A percentile compares a stretch with the other conserved stretches of the same genome.
Conservation (phyloP, 2,113 vertebrate genomes). For the Melanerpes formicivorus region DNA sequence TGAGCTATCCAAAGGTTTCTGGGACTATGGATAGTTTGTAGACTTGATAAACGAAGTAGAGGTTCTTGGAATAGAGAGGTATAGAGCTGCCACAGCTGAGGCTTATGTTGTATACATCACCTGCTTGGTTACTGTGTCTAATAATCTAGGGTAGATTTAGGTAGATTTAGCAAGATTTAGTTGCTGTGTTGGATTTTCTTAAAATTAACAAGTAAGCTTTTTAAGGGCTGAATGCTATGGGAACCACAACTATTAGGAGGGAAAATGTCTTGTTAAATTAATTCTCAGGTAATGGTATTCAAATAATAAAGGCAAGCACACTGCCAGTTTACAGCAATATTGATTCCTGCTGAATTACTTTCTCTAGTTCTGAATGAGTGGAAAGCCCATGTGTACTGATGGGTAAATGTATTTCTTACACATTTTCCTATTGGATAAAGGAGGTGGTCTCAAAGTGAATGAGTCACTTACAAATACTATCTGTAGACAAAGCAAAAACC, state of each 20-base stretch:
- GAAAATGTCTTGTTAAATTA: not conserved
- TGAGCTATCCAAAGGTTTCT: not conserved
- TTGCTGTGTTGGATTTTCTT: not conserved
- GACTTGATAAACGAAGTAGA: not conserved
- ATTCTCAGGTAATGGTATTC: not conserved
- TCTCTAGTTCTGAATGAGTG: not conserved
- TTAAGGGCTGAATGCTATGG: not conserved
- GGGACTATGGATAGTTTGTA: not conserved
- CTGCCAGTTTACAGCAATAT: not conserved
- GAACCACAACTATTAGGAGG: not conserved
- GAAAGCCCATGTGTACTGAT: not conserved
- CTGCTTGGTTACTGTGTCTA: not conserved
- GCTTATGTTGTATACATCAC: not conserved
- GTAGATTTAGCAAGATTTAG: not conserved
- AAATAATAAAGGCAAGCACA: not conserved
- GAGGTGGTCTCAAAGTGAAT: constrained; percentile 27
- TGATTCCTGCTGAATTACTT: not conserved
- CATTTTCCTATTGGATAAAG: not conserved
- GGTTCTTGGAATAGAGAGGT: not conserved
- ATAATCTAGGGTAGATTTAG: not conserved
- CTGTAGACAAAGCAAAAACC: not conserved
- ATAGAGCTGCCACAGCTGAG: not conserved
- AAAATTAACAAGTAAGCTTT: not conserved
- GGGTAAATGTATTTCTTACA: not conserved
- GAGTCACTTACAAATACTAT: constrained; percentile 31